A percentile compares a stretch with the other conserved stretches of the same genome.
Evolutionary conservation across 2,888 invertebrate genomes (phyloP).

Genomic region (Tenthredo notha): DNA sequence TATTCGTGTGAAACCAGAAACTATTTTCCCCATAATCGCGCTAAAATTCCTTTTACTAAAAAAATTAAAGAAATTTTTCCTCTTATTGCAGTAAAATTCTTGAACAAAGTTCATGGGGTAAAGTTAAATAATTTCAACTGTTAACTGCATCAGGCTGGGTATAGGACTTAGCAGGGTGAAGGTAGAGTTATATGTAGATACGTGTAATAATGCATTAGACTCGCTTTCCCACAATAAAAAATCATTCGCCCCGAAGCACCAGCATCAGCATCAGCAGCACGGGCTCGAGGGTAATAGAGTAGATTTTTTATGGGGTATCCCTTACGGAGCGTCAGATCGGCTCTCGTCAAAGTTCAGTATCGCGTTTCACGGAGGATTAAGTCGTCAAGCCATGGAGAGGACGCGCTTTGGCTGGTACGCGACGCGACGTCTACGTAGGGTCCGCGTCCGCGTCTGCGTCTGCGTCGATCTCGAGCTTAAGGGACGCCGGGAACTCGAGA

Average conservation of each 20-base stretch:
- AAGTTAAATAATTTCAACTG: background rate
- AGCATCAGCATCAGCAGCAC: background rate
- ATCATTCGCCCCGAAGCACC: conserved; percentile 8
- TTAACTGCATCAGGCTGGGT: background rate
- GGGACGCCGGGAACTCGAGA: conserved; percentile 43
- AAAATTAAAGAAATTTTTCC: background rate
- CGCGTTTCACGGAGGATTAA: conserved; percentile 71
- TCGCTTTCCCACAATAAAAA: conserved; percentile 50
- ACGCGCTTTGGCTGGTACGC: conserved; percentile 10
- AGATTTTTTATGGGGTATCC: conserved; percentile 67
- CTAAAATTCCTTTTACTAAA: background rate
- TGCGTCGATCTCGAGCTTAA: background rate
- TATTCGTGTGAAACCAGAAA: conserved; percentile 15
- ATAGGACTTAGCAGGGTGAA: background rate
- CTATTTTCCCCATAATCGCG: background rate
- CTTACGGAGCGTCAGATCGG: conserved; percentile 68
- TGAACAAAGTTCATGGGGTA: background rate
- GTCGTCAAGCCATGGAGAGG: conserved; percentile 64
- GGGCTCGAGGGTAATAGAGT: conserved; percentile 43
- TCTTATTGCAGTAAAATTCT: background rate
- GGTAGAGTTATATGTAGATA: background rate
- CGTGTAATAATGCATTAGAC: background rate
- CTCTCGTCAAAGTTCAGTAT: conserved; percentile 70
- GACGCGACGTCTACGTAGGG: background rate
- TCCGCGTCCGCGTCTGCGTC: background rate